These are phyloP conservation scores for Pongo abelii DNA, from an alignment of 2,113 vertebrate genomes.

Conservation along the genomic window DNA sequence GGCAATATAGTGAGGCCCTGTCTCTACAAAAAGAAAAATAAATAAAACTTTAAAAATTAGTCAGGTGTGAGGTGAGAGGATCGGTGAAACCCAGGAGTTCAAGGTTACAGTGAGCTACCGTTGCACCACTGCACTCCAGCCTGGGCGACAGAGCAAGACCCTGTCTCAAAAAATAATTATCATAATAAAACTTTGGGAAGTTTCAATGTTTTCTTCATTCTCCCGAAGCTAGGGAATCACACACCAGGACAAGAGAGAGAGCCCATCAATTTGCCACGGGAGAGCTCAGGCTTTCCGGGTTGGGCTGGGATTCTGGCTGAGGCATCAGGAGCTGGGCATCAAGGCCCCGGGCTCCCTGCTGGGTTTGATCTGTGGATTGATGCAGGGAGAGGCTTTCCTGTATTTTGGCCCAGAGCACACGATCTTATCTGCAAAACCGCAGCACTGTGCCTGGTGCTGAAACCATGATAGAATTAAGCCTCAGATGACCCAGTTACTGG, in stretches of 20 bases:
- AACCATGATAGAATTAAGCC: conserved; percentile 53
- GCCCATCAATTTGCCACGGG: background rate
- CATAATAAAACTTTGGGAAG: background rate
- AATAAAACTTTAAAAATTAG: no score
- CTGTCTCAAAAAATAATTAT: no score
- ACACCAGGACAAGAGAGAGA: background rate
- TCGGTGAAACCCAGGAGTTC: no score
- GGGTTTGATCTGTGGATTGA: background rate
- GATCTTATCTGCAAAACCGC: conserved; percentile 63
- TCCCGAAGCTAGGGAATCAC: background rate
- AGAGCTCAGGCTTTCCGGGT: background rate
- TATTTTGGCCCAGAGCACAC: conserved; percentile 27
- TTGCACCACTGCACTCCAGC: no score
- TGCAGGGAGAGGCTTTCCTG: conserved; percentile 26
- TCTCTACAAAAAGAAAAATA: no score
- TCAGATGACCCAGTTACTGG: conserved; percentile 48
- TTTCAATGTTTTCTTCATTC: background rate
- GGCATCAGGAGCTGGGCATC: background rate
- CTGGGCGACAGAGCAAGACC: no score
- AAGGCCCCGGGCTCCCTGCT: background rate
- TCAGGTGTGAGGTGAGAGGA: no score
- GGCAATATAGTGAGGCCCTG: no score
- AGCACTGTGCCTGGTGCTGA: background rate
- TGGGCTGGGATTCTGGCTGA: background rate
- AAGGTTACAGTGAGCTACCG: no score